Evolutionary conservation across 1,140 invertebrate genomes (phyloP), one percentile per base, ranked within the genome.

Genomic region (Drosophila tani): DNA sequence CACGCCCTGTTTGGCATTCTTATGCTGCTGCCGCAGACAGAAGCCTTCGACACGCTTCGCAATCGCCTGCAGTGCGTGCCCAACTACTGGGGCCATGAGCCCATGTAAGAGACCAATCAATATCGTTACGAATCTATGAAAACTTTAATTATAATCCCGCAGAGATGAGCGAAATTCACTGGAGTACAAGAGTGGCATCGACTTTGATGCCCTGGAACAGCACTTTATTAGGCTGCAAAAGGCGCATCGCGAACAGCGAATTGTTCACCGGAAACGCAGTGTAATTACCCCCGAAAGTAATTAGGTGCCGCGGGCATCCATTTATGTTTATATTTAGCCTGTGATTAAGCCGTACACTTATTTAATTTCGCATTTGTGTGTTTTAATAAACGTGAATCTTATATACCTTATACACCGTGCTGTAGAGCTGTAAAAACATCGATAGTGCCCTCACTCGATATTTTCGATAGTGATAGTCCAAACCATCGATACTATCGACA

Each of bases 11-110:
- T 99, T 93, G 98, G 98, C 2, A 94, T 99, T 19, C 94, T 99
- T 9, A 99, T 99, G 99, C 94, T 99, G 58, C 94, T 99, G 74
- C 99, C 99, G 21, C 99, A 99, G 94, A 98, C 97, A 49, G 98
- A 99, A 91, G 98, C 98, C 11, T 99, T 99, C 93, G 95, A 96
- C 81, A 96, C 96, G 35, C 94, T 99, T 51, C 95, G 96, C 66
- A 95, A 96, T 82, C 95, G 99, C 71, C 94, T 99, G 58, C 96
- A 98, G 86, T 98, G 98, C 92, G 96, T 99, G 82, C 98, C 98
- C 58, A 94, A 94, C 83, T 93, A 92, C 73, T 93, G 91, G 91
- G 86, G 77, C 15, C 80, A 85, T 27, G 40, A 66, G 7, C 71
- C 77, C 29, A 57, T 79, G 92, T 93, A 81, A 88, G 87, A 41